Evolutionary conservation across 2,797 vertebrate genomes (phyloP), one percentile per base, ranked within the genome.

Genomic region (Sitta carolinensis): DNA sequence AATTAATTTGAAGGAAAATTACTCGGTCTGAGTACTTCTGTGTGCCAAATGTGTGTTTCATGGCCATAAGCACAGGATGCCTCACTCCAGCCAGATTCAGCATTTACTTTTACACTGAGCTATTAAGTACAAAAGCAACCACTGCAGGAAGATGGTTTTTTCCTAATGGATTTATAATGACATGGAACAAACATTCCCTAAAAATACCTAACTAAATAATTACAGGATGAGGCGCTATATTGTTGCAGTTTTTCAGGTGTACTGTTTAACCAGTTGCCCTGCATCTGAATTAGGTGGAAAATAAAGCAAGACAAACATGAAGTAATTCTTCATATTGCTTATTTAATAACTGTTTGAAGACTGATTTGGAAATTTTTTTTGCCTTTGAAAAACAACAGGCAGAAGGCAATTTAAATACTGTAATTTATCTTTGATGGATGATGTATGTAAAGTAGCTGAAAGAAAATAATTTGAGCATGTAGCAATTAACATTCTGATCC

Each of bases 401-500:
- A 85, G 55, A 90, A 96, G 70, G 69, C 67, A 92, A 67, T 90
- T 95, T 89, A 83, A 84, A 89, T 95, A 54, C 54, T 64, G 67
- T 88, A 94, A 96, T 96, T 95, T 97, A 59, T 94, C 68, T 83
- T 80, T 86, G 93, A 80, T 82, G 75, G 57, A 84, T 91, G 87
- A 59, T 70, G 45, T 94, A 62, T 86, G 93, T 93, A 93, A 92
- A 85, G 73, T 70, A 82, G 51, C 69, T 93, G 70, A 93, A 92
- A 94, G 68, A 64, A 93, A 94, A 61, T 86, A 58, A 90, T 78
- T 59, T 16, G 47, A 92, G 52, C 78, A 43, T 84, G 93, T 89
- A 95, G 86, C 85, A 94, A 94, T 95, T 95, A 95, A 78, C 83
- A 58, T 92, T 92, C 34, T 94, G 89, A 93, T 95, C 83, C 43